Evolutionary conservation across 37 sponge, comb jelly and placozoan genomes (phyloP).

Genomic region (Ephydatia muelleri): DNA sequence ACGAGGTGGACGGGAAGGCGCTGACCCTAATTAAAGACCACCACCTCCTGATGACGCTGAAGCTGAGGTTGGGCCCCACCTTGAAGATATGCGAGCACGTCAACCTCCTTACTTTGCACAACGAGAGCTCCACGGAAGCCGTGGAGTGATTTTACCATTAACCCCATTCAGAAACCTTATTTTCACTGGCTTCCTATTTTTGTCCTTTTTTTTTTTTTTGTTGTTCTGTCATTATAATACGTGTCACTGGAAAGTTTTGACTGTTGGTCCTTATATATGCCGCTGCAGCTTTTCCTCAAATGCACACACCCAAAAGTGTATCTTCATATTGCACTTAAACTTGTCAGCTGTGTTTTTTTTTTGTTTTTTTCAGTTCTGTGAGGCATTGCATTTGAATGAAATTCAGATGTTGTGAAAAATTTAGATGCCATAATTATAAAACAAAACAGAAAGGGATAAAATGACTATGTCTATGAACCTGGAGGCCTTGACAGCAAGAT

Average conservation of each 20-base stretch:
- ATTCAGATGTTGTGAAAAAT: too few relatives aligned
- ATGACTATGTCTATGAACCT: too few relatives aligned
- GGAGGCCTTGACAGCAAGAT: too few relatives aligned
- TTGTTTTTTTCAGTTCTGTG: too few relatives aligned
- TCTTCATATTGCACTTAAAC: not conserved
- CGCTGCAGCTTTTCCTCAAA: too few relatives aligned
- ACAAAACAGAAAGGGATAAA: too few relatives aligned
- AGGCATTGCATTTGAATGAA: too few relatives aligned
- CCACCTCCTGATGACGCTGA: slow-evolving; percentile 69
- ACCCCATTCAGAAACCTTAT: not conserved
- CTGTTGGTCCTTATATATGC: too few relatives aligned
- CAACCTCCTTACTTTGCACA: slow-evolving; percentile 34
- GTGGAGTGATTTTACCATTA: not conserved
- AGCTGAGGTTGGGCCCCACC: slow-evolving; percentile 67
- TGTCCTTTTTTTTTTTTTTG: not conserved
- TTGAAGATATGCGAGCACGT: slow-evolving; percentile 66
- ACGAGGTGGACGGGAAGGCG: slow-evolving; percentile 67
- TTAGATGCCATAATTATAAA: too few relatives aligned
- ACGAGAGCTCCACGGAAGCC: slow-evolving; percentile 22
- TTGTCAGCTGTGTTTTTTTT: slow-evolving; percentile 5
- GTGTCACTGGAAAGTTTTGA: not conserved
- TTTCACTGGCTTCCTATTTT: not conserved
- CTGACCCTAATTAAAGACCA: slow-evolving; percentile 65
- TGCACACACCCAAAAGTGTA: too few relatives aligned
- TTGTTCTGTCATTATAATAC: not conserved